Evolutionary conservation across 1,140 invertebrate species (phyloP).

Genomic region (Prorops nasuta): DNA sequence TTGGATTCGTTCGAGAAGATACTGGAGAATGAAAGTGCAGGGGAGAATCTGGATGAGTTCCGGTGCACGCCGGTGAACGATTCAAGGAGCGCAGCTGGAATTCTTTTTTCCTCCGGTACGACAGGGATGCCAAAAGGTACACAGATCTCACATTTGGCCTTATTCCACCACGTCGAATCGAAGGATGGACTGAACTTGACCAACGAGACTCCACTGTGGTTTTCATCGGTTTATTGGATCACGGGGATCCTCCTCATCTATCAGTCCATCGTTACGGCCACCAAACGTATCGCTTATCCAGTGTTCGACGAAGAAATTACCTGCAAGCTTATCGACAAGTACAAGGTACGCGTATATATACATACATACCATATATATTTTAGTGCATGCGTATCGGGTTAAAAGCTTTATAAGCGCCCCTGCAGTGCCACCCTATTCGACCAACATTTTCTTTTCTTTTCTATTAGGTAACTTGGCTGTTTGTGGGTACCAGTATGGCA

Average conservation of each 20-base stretch:
- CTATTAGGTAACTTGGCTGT: conserved; percentile 17
- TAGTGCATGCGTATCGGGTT: too few species aligned
- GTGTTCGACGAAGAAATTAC: conserved; percentile 58
- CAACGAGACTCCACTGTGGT: conserved; percentile 14
- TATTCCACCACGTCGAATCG: neutral
- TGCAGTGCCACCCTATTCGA: too few species aligned
- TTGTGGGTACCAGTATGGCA: conserved; percentile 26
- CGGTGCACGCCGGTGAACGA: conserved; percentile 9
- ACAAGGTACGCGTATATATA: too few species aligned
- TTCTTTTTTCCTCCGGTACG: conserved; percentile 66
- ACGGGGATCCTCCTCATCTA: conserved; percentile 12
- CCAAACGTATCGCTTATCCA: conserved; percentile 50
- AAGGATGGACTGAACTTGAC: neutral
- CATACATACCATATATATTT: too few species aligned
- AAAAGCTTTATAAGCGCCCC: too few species aligned
- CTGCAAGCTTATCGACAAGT: conserved; percentile 54
- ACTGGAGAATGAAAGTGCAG: neutral
- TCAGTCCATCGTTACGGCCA: conserved; percentile 33
- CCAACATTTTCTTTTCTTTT: too few species aligned
- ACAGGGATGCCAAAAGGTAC: conserved; percentile 76
- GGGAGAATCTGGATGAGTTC: conserved; percentile 14
- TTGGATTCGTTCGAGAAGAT: conserved; percentile 8
- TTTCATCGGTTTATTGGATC: conserved; percentile 40
- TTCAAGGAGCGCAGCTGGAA: conserved; percentile 22
- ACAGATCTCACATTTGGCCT: conserved; percentile 60